A percentile compares a stretch with the other conserved stretches of the same genome.
phyloP scores from a whole-genome alignment of 2,113 vertebrate species.

The Vombatus ursinus region DNA sequence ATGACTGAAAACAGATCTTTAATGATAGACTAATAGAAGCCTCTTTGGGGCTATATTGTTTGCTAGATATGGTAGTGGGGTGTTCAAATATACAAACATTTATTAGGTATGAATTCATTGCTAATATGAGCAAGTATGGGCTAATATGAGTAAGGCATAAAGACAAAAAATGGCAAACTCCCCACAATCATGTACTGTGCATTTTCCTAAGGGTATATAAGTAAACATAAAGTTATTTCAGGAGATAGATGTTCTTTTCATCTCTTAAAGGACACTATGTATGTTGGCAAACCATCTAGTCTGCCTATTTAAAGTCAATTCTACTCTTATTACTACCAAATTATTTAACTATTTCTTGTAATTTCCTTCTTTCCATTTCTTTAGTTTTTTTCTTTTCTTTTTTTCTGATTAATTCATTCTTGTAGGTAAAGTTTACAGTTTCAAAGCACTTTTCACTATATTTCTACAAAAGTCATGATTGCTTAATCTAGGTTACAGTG shows the following conservation, averaged over 20 bases:
- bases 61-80: neutral
- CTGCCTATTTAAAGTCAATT: no score
- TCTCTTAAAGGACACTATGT: neutral
- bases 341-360: neutral
- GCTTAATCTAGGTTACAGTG: constrained; percentile 31
- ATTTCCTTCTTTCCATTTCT: neutral
- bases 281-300: neutral
- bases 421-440: neutral
- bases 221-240: neutral
- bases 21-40: neutral
- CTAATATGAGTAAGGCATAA: neutral
- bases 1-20: neutral
- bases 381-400: neutral
- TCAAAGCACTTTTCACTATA: constrained; percentile 14
- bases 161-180: neutral
- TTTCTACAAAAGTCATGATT: constrained; percentile 59
- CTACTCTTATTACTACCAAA: neutral
- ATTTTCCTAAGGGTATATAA: neutral
- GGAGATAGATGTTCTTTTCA: neutral
- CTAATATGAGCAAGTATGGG: neutral
- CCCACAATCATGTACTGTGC: neutral
- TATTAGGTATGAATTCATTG: neutral
- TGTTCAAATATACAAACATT: neutral
- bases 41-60: neutral
- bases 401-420: neutral